phyloP scores from a whole-genome alignment of 2,797 vertebrate species.

The Chrosomus eos region DNA sequence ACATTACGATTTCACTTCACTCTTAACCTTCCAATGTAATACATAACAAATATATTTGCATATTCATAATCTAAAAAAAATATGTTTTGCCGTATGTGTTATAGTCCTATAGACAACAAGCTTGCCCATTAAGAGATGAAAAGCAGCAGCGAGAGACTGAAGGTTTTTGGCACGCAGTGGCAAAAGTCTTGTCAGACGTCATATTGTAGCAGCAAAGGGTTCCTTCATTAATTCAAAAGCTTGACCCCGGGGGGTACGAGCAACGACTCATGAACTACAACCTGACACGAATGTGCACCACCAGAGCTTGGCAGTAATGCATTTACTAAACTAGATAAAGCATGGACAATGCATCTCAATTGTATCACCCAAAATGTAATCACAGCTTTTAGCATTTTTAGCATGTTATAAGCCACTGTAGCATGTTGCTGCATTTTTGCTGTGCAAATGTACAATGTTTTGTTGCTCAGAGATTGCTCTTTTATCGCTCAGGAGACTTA shows the following conservation, averaged over 20 bases:
- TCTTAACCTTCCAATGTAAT: background rate
- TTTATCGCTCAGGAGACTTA: background rate
- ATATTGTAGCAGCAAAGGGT: slow-evolving; percentile 29
- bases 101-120: background rate
- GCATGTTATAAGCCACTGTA: background rate
- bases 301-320: slow-evolving; percentile 15
- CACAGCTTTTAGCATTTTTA: background rate
- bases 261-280: slow-evolving; percentile 40
- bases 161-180: slow-evolving; percentile 14
- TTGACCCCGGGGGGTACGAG: slow-evolving; percentile 28
- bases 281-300: slow-evolving; percentile 17
- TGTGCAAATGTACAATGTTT: background rate
- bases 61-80: background rate
- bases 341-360: background rate
- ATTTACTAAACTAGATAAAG: slow-evolving; percentile 8
- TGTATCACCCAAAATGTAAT: background rate
- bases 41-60: background rate
- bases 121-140: background rate
- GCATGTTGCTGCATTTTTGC: background rate
- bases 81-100: background rate
- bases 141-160: slow-evolving; percentile 9
- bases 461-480: background rate
- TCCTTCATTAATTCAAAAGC: slow-evolving; percentile 50
- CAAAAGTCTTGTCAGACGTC: slow-evolving; percentile 36
- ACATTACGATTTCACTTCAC: background rate